Conservation (phyloP, 2,888 invertebrate species). For the Ormyrus pomaceus region DNA sequence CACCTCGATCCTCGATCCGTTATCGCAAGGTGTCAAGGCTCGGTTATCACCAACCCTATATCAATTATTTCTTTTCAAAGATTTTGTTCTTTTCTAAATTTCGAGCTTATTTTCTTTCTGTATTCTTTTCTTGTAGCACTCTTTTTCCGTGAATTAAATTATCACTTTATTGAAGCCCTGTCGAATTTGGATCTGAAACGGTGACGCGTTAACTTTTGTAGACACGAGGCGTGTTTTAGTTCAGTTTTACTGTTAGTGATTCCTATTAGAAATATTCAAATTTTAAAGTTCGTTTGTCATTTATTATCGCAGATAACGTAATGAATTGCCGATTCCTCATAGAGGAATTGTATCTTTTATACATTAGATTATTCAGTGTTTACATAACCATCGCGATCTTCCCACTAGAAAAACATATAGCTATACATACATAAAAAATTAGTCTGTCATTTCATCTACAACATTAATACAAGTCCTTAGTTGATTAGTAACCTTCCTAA, state of each 20-base stretch:
- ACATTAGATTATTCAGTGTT: conserved; percentile 46
- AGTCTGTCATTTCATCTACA: conserved; percentile 22
- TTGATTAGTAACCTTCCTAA: conserved; percentile 25
- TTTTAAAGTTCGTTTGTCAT: conserved; percentile 21
- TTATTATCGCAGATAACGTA: conserved; percentile 5
- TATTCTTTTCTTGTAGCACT: neutral
- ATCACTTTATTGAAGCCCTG: conserved; percentile 32
- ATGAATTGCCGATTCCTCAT: conserved; percentile 30
- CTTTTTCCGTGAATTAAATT: neutral
- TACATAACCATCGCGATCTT: conserved; percentile 32
- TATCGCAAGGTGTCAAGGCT: conserved; percentile 72
- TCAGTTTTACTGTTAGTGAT: conserved; percentile 34
- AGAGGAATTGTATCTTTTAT: conserved; percentile 36
- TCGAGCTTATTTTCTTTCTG: neutral
- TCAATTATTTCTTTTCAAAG: conserved; percentile 9
- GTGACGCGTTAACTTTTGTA: conserved; percentile 19
- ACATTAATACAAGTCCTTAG: conserved; percentile 16
- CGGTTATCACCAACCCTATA: conserved; percentile 39
- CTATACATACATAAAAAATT: conserved; percentile 13
- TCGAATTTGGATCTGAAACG: conserved; percentile 36
- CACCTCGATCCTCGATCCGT: conserved; percentile 75
- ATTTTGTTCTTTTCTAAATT: neutral
- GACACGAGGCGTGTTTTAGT: conserved; percentile 47
- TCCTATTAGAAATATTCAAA: conserved; percentile 31
- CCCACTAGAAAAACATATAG: conserved; percentile 33